Percentiles rank a stretch among this genome's conserved stretches.
phyloP scores from a whole-genome alignment of 1,140 invertebrate genomes.

The Dolichoris vasculosae region DNA sequence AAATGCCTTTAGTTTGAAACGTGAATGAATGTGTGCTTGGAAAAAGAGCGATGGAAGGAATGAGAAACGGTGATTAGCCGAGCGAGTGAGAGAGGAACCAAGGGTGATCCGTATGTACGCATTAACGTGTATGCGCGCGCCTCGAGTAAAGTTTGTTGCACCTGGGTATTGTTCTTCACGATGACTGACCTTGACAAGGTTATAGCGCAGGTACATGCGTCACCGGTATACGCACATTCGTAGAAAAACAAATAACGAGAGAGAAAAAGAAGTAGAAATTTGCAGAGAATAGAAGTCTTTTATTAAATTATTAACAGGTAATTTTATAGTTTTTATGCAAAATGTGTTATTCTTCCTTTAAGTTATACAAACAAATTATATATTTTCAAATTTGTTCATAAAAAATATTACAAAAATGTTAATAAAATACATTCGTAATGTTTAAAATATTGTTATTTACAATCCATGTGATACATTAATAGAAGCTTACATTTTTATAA shows the following conservation, averaged over 20 bases:
- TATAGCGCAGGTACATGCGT: conserved; percentile 51
- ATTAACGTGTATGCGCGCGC: conserved; percentile 18
- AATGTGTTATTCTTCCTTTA: too few species aligned
- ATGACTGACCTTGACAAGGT: conserved; percentile 68
- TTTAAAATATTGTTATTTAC: too few species aligned
- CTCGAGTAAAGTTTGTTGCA: conserved; percentile 62
- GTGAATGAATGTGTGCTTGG: conserved; percentile 14
- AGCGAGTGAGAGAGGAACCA: not conserved
- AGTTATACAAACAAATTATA: too few species aligned
- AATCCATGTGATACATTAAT: too few species aligned
- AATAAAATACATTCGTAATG: too few species aligned
- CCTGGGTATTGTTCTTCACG: conserved; percentile 66
- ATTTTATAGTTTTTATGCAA: too few species aligned
- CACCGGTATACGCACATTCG: not conserved
- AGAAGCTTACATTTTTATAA: too few species aligned
- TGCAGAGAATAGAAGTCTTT: conserved; percentile 6
- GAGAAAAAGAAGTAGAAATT: conserved; percentile 25
- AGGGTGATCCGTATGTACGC: conserved; percentile 16
- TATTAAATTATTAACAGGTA: too few species aligned
- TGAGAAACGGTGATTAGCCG: not conserved
- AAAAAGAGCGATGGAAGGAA: not conserved
- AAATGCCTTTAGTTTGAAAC: conserved; percentile 7
- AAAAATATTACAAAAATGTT: too few species aligned
- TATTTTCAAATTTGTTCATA: too few species aligned
- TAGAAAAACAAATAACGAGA: conserved; percentile 29